Evolutionary conservation across 2,797 vertebrate genomes (phyloP).

Genomic region (Poecilia wingei): DNA sequence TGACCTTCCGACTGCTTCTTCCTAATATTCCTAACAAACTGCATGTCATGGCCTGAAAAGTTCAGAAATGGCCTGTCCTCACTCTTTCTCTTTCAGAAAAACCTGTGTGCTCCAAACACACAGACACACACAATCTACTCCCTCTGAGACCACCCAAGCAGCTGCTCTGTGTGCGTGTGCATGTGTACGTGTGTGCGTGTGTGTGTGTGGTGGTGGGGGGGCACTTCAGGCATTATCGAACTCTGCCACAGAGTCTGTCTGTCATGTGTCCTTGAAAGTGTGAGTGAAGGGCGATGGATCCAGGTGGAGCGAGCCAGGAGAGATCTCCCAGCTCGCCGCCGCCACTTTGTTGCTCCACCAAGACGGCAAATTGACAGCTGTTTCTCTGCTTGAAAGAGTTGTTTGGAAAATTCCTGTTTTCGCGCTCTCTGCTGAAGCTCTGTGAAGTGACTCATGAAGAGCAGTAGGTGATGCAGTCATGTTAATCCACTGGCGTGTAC

Average conservation of each 20-base stretch:
- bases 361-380: constrained; percentile 74
- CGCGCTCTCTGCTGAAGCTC: constrained; percentile 25
- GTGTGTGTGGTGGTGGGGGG: background rate
- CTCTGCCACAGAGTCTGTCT: constrained; percentile 62
- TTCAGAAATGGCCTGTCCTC: background rate
- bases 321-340: constrained; percentile 56
- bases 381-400: constrained; percentile 58
- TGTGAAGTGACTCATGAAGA: constrained; percentile 52
- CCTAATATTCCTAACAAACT: background rate
- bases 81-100: background rate
- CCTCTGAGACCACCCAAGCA: constrained; percentile 66
- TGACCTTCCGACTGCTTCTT: background rate
- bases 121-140: constrained; percentile 12
- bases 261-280: constrained; percentile 72
- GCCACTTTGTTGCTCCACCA: constrained; percentile 65
- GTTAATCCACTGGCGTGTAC: constrained; percentile 4
- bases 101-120: too few species aligned
- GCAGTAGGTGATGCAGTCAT: constrained; percentile 20
- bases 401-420: constrained; percentile 46
- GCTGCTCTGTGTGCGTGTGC: constrained; percentile 60
- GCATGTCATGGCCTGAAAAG: background rate
- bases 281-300: constrained; percentile 74
- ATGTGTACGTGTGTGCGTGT: too few species aligned
- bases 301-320: constrained; percentile 72
- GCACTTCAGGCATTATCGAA: constrained; percentile 72